phyloP scores from a whole-genome alignment of 1,140 invertebrate species.

The Caenorhabditis inopinata region DNA sequence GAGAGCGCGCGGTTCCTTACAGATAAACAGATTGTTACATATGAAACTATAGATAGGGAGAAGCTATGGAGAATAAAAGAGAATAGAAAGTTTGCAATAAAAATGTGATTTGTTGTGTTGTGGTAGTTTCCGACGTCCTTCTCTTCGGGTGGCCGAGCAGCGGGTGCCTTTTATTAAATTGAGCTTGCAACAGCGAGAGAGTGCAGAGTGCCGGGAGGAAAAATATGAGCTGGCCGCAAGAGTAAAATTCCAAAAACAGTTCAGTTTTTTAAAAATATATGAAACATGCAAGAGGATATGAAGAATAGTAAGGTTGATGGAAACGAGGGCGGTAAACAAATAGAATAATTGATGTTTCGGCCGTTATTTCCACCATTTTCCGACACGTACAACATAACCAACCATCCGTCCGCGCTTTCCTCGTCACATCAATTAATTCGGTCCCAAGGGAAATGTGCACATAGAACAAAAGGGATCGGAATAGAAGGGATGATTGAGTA shows the following conservation, averaged over 20 bases:
- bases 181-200: not conserved
- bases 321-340: slow-evolving; percentile 5
- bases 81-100: slow-evolving; percentile 16
- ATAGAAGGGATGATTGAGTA: slow-evolving; percentile 11
- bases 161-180: slow-evolving; percentile 14
- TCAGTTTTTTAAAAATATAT: not conserved
- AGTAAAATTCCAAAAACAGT: too few relatives aligned
- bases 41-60: not conserved
- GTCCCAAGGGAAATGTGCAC: slow-evolving; percentile 26
- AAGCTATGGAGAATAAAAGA: not conserved
- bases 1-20: not conserved
- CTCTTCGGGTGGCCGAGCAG: slow-evolving; percentile 30
- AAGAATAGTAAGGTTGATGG: not conserved
- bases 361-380: slow-evolving; percentile 37
- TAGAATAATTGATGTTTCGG: slow-evolving; percentile 18
- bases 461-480: slow-evolving; percentile 24
- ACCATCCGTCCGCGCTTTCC: slow-evolving; percentile 7
- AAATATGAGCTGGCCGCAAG: too few relatives aligned
- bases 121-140: slow-evolving; percentile 12
- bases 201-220: not conserved
- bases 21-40: not conserved
- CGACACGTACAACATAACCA: slow-evolving; percentile 31
- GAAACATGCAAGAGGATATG: not conserved
- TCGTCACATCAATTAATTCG: slow-evolving; percentile 34
- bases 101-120: slow-evolving; percentile 21